Evolutionary conservation across 2,797 vertebrate genomes (phyloP), one percentile per base, ranked within the genome.

Genomic region (Todus mexicanus): DNA sequence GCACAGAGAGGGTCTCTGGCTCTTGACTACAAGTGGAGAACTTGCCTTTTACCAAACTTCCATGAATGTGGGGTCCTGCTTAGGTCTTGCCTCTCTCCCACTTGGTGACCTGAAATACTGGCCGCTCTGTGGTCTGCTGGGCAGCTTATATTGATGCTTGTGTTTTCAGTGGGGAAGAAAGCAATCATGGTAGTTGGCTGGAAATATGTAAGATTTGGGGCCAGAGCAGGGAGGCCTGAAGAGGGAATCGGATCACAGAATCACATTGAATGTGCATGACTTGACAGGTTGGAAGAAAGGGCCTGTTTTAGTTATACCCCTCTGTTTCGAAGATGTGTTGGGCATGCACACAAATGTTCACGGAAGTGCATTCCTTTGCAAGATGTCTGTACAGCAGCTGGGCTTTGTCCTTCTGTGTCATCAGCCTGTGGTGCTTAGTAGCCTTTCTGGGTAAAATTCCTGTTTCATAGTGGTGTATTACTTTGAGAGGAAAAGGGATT

Each of bases 301-400:
- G 6, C 11, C 23, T 51, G n/a, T 54, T 89, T 91, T 29, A 9
- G 22, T 73, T 73, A 43, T 47, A 73, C 29, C 7, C 17, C 22
- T 84, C 66, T 51, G n/a, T 25, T 72, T 80, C 89, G 61, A 40
- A 76, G 75, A 60, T 0, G 0, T 1, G 1, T 27, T 53, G 47
- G 10, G 7, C 29, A 15, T 1, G 0, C 7, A 1, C 60, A n/a
- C n/a, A 59, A 79, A 60, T 5, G 27, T 26, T 84, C 65, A 22
- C 0, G 1, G 72, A 83, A 85, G 22, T 8, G 18, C 50, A 43
- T 93, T 91, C 72, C 42, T 50, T 63, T 0, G 0, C 21, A 35
- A 54, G 82, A 77, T 35, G 75, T 68, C 87, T 93, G 81, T 4
- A 5, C 50, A 85, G 84, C 89, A 91, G 76, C 94, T 94, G 91